Evolutionary conservation across 2,888 invertebrate species (phyloP).

Genomic region (Julus scandinavius): DNA sequence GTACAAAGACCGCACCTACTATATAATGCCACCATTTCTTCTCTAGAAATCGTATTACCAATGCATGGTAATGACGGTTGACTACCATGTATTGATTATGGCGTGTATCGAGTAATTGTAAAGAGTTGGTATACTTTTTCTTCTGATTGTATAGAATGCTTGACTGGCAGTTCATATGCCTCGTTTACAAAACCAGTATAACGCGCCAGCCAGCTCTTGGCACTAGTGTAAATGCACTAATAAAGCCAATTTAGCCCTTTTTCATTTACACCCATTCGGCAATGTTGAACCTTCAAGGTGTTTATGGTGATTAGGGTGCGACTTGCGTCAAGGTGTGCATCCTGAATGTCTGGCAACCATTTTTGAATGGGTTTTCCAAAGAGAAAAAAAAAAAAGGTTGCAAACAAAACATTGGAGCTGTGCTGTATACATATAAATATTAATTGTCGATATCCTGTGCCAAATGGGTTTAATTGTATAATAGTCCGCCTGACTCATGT

Average conservation of each 20-base stretch:
- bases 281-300: neutral
- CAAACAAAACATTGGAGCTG: neutral
- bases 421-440: neutral
- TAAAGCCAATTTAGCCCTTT: neutral
- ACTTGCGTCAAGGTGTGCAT: neutral
- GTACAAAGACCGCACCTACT: too few relatives aligned
- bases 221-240: neutral
- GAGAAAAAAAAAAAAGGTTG: neutral
- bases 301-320: neutral
- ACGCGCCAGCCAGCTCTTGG: neutral
- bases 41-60: neutral
- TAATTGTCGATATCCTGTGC: neutral
- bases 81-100: neutral
- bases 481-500: neutral
- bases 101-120: neutral
- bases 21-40: too few relatives aligned
- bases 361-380: neutral
- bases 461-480: neutral
- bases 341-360: neutral
- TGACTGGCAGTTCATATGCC: neutral
- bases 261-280: neutral
- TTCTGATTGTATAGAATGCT: neutral
- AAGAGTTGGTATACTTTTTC: neutral
- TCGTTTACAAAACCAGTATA: neutral
- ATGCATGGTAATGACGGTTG: neutral